Conservation (phyloP, 1,140 invertebrate species). For the Cyphomyrmex costatus region DNA sequence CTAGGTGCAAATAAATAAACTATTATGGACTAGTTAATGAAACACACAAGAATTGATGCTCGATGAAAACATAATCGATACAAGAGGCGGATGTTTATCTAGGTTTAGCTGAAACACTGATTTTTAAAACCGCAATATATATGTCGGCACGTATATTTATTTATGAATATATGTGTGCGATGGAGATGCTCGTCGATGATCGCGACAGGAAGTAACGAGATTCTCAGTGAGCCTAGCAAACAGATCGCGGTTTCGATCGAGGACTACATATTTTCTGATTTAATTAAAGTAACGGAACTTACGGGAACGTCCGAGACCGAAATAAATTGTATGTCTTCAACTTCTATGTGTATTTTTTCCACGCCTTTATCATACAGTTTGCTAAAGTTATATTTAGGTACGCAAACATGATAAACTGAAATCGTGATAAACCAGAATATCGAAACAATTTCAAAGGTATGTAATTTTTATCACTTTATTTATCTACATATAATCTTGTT, state of each 20-base stretch:
- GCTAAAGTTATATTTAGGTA: background rate
- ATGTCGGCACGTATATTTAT: background rate
- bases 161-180: background rate
- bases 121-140: background rate
- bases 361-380: background rate
- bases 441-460: background rate
- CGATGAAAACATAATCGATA: background rate
- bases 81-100: slow-evolving; percentile 49
- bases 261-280: slow-evolving; percentile 54
- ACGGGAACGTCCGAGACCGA: slow-evolving; percentile 30
- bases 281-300: slow-evolving; percentile 56
- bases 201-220: slow-evolving; percentile 35
- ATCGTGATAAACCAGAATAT: background rate
- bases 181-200: slow-evolving; percentile 29
- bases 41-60: background rate
- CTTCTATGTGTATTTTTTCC: background rate
- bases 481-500: background rate
- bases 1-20: background rate
- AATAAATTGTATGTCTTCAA: slow-evolving; percentile 25
- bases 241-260: slow-evolving; percentile 39
- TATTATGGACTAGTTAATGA: background rate
- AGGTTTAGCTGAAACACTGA: slow-evolving; percentile 29
- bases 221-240: slow-evolving; percentile 29
- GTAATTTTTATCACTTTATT: background rate
- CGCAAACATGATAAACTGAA: background rate